Conservation (phyloP, 2,113 vertebrate species). For the Gavialis gangeticus region DNA sequence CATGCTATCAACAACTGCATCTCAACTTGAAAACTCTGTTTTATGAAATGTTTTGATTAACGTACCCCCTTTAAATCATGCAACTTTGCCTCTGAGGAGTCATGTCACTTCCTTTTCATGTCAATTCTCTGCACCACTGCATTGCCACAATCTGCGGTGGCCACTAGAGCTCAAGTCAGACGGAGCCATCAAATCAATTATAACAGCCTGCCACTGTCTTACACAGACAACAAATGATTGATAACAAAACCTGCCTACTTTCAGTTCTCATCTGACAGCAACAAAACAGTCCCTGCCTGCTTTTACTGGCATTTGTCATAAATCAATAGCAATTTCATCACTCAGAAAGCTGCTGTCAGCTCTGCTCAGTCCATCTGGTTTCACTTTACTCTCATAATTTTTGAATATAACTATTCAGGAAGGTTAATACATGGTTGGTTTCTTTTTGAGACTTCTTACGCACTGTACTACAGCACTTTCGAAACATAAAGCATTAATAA, state of each 20-base stretch:
- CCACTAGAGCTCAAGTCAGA: conserved; percentile 76
- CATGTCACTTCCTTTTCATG: conserved; percentile 83
- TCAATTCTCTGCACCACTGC: conserved; percentile 79
- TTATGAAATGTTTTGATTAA: conserved; percentile 64
- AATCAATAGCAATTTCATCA: conserved; percentile 93
- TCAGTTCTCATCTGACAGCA: conserved; percentile 88
- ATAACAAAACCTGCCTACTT: conserved; percentile 91
- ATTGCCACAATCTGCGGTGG: conserved; percentile 65
- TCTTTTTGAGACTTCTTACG: conserved; percentile 43
- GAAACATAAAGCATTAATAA: conserved; percentile 23
- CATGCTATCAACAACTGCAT: conserved; percentile 24
- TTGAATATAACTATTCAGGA: conserved; percentile 71
- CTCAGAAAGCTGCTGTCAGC: conserved; percentile 80
- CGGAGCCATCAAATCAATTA: conserved; percentile 82
- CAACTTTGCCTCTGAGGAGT: conserved; percentile 74
- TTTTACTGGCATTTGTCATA: conserved; percentile 90
- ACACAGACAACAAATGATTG: conserved; percentile 86
- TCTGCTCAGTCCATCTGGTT: conserved; percentile 78
- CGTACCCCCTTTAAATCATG: conserved; percentile 62
- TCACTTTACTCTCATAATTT: conserved; percentile 71
- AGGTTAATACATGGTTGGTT: conserved; percentile 64
- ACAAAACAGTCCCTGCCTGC: conserved; percentile 85
- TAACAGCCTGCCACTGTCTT: conserved; percentile 76
- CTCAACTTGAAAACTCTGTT: conserved; percentile 31
- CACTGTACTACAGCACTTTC: not conserved